A percentile compares a stretch with the other conserved stretches of the same genome.
Conservation (phyloP, 2,888 invertebrate species). For the Drosophila affinis region DNA sequence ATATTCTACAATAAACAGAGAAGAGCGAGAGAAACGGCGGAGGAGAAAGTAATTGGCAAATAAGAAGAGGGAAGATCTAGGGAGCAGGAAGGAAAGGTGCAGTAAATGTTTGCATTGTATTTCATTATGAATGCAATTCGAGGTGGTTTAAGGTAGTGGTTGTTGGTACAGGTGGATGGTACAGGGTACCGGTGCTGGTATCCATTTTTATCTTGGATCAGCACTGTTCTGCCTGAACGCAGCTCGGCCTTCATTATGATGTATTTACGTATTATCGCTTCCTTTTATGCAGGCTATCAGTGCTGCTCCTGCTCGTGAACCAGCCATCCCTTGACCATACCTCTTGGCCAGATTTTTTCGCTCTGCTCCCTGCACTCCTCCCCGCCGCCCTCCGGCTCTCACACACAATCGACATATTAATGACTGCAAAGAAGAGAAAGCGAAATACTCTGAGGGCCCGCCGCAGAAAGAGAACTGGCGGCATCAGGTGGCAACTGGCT, state of each 20-base stretch:
- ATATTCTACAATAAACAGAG: slow-evolving; percentile 3
- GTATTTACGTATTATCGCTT: slow-evolving; percentile 67
- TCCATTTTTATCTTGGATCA: neutral
- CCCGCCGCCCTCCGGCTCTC: neutral
- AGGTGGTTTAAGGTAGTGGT: slow-evolving; percentile 32
- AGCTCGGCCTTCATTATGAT: slow-evolving; percentile 53
- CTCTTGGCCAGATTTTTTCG: neutral
- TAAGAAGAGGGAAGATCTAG: slow-evolving; percentile 6
- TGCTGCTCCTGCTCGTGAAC: slow-evolving; percentile 13
- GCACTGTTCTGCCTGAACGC: neutral
- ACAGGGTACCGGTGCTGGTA: too few relatives aligned
- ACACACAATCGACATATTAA: slow-evolving; percentile 27
- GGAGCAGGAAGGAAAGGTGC: slow-evolving; percentile 23
- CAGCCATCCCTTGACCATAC: slow-evolving; percentile 12
- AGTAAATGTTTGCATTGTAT: slow-evolving; percentile 62
- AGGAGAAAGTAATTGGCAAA: slow-evolving; percentile 42
- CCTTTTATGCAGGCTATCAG: slow-evolving; percentile 56
- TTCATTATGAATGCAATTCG: slow-evolving; percentile 62
- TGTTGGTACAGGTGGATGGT: neutral
- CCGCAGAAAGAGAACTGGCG: neutral
- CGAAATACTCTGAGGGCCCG: neutral
- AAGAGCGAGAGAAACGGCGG: neutral
- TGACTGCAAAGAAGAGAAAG: slow-evolving; percentile 4
- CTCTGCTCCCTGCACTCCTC: neutral
- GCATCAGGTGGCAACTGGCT: slow-evolving; percentile 36